Evolutionary conservation across 2,113 vertebrate species (phyloP), one percentile per base, ranked within the genome.

Genomic region (Phrynosoma platyrhinos): DNA sequence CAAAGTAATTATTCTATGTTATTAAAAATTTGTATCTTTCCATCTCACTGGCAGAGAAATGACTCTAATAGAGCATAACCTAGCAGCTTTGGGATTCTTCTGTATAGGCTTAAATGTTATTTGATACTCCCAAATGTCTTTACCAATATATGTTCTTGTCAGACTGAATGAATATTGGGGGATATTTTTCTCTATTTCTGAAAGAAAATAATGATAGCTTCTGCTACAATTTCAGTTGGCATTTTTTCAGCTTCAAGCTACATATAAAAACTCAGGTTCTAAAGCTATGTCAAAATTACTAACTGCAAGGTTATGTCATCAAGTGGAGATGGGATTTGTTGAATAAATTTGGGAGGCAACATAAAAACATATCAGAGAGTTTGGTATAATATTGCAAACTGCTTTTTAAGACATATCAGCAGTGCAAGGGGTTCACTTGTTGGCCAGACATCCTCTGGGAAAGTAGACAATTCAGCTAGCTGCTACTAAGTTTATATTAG

Each of bases 1-100:
- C 77, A 20, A 87, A 52, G 79, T 80, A 80, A 64, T n/a, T 76
- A 82, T 66, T 53, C 64, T 0, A 0, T 71, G 18, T 30, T 91
- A 32, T 87, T 88, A 85, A 91, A 88, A 9, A 4, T 79, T 76
- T 90, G 0, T 27, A 90, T 90, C 53, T 69, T 91, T 91, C 69
- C 13, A 64, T 79, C 85, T 1, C 83, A 40, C 12, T 18, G 68
- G 8, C 87, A 42, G 21, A 91, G 82, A 55, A 84, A 30, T 0
- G 0, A 88, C 87, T 92, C 62, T 88, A 88, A 9, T 47, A 52
- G 80, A 10, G 58, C 79, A 87, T 81, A 47, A 85, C 82, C 53
- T 47, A 36, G 84, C 25, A 79, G 58, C 40, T 71, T 1, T 69
- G 55, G 79, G 69, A 30, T 84, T 77, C 87, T 94, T 84, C 53